These are phyloP conservation scores for Merops nubicus DNA, from an alignment of 2,113 vertebrate species.

Conservation along the genomic window DNA sequence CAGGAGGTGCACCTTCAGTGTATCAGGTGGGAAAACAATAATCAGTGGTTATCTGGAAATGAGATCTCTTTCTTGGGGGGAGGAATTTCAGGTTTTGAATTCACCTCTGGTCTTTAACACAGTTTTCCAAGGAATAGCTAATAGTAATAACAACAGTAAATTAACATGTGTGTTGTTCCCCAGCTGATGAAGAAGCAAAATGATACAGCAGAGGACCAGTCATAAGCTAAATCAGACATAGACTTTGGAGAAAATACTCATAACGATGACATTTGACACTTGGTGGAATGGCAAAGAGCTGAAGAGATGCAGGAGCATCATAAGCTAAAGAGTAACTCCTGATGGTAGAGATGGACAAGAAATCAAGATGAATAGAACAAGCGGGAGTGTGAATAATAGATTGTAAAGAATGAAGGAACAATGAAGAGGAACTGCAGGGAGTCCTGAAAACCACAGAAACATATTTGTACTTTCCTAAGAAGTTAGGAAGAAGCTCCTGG, in stretches of 20 bases:
- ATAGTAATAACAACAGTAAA: background rate
- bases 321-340: background rate
- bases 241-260: background rate
- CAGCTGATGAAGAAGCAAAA: background rate
- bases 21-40: background rate
- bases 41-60: background rate
- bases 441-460: background rate
- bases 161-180: background rate
- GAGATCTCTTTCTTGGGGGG: background rate
- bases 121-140: background rate
- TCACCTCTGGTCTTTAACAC: background rate
- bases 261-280: background rate
- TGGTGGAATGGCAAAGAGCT: background rate
- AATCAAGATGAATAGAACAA: background rate
- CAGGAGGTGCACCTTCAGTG: background rate
- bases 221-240: background rate
- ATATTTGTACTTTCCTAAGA: background rate
- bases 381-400: background rate
- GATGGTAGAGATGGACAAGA: background rate
- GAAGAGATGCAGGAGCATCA: background rate
- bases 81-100: background rate
- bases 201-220: background rate
- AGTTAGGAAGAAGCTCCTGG: background rate
- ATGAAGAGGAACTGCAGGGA: background rate
- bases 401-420: background rate